phyloP scores from a whole-genome alignment of 2,113 vertebrate species.

The Anhinga rufa region DNA sequence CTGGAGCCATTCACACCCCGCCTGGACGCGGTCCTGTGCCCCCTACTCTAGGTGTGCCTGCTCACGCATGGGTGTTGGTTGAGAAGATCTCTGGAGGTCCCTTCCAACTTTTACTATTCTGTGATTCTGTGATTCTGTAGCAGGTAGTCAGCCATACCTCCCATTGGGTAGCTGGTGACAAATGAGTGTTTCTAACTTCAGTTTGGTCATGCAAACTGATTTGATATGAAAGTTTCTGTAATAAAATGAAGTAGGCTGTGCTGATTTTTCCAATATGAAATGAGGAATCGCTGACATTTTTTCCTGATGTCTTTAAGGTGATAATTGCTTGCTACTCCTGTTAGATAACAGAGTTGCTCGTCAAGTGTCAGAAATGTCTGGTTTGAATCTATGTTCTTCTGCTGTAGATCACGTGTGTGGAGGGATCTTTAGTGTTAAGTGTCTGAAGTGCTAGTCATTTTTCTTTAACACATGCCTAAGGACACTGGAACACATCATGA shows the following conservation, averaged over 20 bases:
- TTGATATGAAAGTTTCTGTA: neutral
- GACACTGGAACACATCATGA: neutral
- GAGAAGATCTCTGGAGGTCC: no score
- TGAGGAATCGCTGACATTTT: neutral
- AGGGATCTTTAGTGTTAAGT: neutral
- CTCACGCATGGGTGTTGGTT: no score
- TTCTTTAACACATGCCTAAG: neutral
- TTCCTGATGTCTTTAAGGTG: neutral
- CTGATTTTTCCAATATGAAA: neutral
- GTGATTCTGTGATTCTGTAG: no score
- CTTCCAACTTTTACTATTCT: no score
- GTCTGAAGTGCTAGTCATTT: neutral
- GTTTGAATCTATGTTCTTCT: neutral
- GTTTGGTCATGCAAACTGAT: neutral
- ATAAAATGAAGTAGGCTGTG: neutral
- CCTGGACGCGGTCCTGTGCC: no score
- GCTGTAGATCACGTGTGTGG: neutral
- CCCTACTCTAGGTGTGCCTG: no score
- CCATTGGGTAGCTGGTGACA: neutral
- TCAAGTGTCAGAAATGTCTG: neutral
- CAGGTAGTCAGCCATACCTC: neutral
- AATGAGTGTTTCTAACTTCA: neutral
- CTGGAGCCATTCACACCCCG: no score
- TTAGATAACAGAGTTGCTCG: neutral
- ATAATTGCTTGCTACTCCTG: neutral